These are phyloP conservation scores for Lepisosteus oculatus DNA, from an alignment of 2,113 vertebrate genomes.

Conservation along the genomic window DNA sequence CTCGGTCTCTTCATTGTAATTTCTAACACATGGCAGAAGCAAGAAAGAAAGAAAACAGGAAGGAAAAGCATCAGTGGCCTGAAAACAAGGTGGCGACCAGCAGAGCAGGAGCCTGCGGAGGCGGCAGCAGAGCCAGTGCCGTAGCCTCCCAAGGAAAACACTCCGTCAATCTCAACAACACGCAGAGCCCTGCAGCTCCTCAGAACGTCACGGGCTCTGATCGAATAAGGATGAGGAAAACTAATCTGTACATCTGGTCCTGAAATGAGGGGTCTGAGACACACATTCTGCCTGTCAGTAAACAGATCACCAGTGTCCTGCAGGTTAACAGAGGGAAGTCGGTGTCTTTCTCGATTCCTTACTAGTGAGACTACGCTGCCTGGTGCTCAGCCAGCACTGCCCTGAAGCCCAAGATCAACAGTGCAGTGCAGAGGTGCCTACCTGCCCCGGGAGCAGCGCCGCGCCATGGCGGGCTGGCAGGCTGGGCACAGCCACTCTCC, in stretches of 20 bases:
- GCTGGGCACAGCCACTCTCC: constrained; percentile 94
- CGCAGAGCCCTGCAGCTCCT: too few species aligned
- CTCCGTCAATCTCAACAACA: too few species aligned
- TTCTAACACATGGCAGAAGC: constrained; percentile 56
- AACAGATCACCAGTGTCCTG: not conserved
- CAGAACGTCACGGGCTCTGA: too few species aligned
- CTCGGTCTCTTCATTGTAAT: constrained; percentile 83
- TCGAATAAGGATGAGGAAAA: not conserved
- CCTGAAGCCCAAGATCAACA: too few species aligned
- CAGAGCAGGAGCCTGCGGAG: too few species aligned
- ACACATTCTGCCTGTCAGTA: not conserved
- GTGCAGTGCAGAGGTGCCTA: constrained; percentile 28
- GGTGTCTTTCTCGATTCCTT: too few species aligned
- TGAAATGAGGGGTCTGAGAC: not conserved
- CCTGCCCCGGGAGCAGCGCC: constrained; percentile 86
- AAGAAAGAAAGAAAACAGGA: not conserved
- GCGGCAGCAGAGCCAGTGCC: too few species aligned
- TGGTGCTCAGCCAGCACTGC: not conserved
- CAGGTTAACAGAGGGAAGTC: not conserved
- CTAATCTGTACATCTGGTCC: not conserved
- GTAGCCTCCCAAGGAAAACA: too few species aligned
- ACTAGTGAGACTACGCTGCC: not conserved
- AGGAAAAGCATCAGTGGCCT: too few species aligned
- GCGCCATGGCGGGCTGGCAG: constrained; percentile 84
- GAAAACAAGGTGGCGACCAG: too few species aligned